Evolutionary conservation across 2,888 invertebrate species (phyloP), one percentile per base, ranked within the genome.

Genomic region (Drosophila quinaria): DNA sequence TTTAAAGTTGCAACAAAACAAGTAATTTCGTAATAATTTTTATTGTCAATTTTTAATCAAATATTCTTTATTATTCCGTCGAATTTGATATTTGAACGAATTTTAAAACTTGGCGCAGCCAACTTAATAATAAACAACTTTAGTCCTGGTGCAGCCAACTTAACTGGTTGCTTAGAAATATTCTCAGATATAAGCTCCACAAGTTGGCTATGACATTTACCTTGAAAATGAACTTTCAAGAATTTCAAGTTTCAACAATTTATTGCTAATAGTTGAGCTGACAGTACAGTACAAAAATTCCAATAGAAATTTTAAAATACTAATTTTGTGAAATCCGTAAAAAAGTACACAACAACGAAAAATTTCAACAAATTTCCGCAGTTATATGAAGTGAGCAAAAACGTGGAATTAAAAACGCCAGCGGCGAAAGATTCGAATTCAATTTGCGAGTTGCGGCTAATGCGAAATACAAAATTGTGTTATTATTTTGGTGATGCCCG

Each of bases 401-500:
- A 11, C 19, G 13, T 42, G 11, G 5, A 39, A 51, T 29, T 29
- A 9, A 17, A 11, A 11, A 3, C 22, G 37, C 19, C 22, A 10
- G 51, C 11, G 39, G 39, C 13, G 3, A n/a, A 25, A 15, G 29
- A 25, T 25, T 47, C 8, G 4, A 15, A 33, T 37, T 3, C 13
- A 54, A 70, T 47, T 31, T 31, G 31, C 9, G 11, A 51, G n/a
- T 8, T 4, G 22, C 22, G 46, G 29, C 47, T 41, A 56, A 56
- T 35, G 3, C 13, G 19, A 39, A 25, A 25, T 1, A 25, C 25
- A 5, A 25, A 25, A 25, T 25, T 25, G 5, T 25, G 5, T 25
- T 25, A 25, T 15, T 2, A 10, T 37, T 13, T 25, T 60, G 22
- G 9, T 13, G 3, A 17, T 29, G 52, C 39, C 79, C 55, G 8